phyloP scores from a whole-genome alignment of 2,113 vertebrate species.

The Mormyrus lacerda region DNA sequence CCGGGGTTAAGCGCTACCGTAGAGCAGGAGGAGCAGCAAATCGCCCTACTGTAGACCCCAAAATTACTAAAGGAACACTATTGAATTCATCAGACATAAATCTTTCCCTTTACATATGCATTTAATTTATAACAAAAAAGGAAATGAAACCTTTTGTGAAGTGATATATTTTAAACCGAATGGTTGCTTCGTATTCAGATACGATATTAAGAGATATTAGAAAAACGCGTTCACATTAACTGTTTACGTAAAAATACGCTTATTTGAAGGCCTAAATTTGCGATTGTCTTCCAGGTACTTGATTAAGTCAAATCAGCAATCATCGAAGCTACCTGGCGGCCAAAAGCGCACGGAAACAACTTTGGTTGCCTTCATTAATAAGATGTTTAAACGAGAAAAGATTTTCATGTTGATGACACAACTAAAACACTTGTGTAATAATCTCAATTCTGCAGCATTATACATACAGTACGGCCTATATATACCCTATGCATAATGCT shows the following conservation, averaged over 20 bases:
- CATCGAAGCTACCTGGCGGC: not conserved
- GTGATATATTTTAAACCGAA: not conserved
- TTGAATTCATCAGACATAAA: not conserved
- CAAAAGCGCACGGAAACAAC: not conserved
- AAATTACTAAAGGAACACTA: conserved; percentile 3
- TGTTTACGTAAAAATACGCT: not conserved
- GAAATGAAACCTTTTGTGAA: not conserved
- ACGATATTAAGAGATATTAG: not conserved
- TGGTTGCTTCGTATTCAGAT: not conserved
- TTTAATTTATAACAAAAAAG: not conserved
- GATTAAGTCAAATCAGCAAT: not conserved
- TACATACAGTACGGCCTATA: not conserved
- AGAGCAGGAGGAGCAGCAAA: conserved; percentile 36
- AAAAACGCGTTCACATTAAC: not conserved
- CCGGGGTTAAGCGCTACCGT: conserved; percentile 51
- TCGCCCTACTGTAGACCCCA: conserved; percentile 28
- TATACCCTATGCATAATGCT: not conserved
- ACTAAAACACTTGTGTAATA: not conserved
- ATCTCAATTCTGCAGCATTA: not conserved
- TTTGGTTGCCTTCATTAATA: not conserved
- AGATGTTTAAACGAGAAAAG: not conserved
- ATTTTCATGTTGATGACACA: not conserved
- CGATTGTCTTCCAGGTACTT: not conserved
- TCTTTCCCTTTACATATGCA: not conserved
- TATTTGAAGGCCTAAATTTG: not conserved